Conservation (phyloP, 2,113 vertebrate species). For the Progne subis region DNA sequence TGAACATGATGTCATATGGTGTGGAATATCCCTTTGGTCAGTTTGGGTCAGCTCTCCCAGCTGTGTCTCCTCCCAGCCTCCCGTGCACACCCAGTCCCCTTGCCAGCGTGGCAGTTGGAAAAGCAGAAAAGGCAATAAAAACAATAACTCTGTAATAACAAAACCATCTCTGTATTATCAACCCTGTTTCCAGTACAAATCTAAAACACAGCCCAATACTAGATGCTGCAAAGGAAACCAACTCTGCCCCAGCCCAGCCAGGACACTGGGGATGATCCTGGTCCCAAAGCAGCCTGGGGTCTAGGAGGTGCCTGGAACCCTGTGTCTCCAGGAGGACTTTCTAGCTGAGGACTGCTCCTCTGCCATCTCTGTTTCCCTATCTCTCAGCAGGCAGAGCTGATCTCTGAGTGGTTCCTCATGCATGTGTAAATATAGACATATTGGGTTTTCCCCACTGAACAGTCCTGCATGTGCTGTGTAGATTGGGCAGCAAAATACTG, state of each 20-base stretch:
- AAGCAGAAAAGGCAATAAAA: background rate
- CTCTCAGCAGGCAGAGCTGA: background rate
- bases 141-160: background rate
- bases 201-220: background rate
- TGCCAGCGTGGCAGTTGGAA: accelerated
- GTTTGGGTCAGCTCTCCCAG: background rate
- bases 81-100: background rate
- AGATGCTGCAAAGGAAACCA: background rate
- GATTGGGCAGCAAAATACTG: background rate
- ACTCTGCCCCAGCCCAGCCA: background rate
- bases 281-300: background rate
- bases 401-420: accelerated
- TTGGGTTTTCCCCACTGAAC: background rate
- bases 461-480: background rate
- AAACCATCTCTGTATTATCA: background rate
- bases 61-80: background rate
- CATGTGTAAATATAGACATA: accelerated
- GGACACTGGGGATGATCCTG: background rate
- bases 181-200: background rate
- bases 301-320: background rate
- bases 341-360: background rate
- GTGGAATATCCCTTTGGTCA: background rate
- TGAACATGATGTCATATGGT: background rate
- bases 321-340: background rate
- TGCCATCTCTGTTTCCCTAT: background rate